Evolutionary conservation across 2,113 vertebrate genomes (phyloP).

Genomic region (Aix galericulata): DNA sequence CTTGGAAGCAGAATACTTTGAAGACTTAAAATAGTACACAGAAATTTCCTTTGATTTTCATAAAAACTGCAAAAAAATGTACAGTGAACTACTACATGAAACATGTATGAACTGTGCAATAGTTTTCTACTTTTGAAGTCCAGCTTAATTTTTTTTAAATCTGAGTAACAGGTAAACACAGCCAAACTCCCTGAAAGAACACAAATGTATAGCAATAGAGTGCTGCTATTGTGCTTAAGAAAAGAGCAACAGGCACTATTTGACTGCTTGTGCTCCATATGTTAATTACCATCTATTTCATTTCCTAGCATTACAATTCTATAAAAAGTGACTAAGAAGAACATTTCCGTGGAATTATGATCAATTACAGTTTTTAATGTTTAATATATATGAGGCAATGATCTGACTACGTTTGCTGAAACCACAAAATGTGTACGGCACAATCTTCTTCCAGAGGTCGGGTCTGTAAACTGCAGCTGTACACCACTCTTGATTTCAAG

Average conservation of each 20-base stretch:
- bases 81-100: neutral
- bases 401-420: neutral
- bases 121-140: neutral
- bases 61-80: neutral
- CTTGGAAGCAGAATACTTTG: neutral
- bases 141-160: slow-evolving; percentile 5
- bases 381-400: neutral
- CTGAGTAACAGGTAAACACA: neutral
- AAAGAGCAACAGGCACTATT: slow-evolving; percentile 64
- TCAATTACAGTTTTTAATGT: slow-evolving; percentile 2
- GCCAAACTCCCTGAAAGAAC: slow-evolving; percentile 6
- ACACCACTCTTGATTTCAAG: slow-evolving; percentile 14
- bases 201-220: neutral
- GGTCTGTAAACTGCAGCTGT: slow-evolving; percentile 45
- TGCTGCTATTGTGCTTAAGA: neutral
- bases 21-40: neutral
- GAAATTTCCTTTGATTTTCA: neutral
- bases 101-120: neutral
- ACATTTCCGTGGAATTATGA: neutral
- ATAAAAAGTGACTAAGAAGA: slow-evolving; percentile 21
- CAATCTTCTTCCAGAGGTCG: slow-evolving; percentile 8
- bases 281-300: slow-evolving; percentile 20
- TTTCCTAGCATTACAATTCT: slow-evolving; percentile 28
- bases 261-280: neutral
- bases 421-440: neutral